These are phyloP conservation scores for Procambarus clarkii DNA, from an alignment of 1,140 invertebrate species.

Conservation along the genomic window DNA sequence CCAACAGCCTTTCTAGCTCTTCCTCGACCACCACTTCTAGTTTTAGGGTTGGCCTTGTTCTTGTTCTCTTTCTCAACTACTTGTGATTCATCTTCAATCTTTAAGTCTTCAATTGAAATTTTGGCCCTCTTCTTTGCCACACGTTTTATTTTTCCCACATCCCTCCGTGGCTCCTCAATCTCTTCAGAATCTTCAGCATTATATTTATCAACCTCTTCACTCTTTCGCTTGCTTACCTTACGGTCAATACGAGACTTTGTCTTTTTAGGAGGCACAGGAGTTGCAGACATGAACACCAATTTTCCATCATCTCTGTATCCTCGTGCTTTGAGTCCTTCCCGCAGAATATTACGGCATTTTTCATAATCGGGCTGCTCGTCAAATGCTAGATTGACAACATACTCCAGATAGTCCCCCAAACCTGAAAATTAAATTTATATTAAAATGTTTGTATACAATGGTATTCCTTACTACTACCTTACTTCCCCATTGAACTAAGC, in stretches of 20 bases:
- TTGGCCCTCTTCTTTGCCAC: slow-evolving; percentile 7
- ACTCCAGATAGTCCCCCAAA: slow-evolving; percentile 83
- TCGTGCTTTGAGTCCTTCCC: slow-evolving; percentile 78
- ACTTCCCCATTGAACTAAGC: too few species aligned
- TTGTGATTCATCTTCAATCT: slow-evolving; percentile 2
- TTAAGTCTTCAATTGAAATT: neutral
- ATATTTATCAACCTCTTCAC: slow-evolving; percentile 72
- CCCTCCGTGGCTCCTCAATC: slow-evolving; percentile 6
- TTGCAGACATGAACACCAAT: slow-evolving; percentile 73
- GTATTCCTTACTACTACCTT: too few species aligned
- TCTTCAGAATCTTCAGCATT: slow-evolving; percentile 68
- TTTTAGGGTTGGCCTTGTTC: slow-evolving; percentile 5
- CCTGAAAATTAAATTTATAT: slow-evolving; percentile 76
- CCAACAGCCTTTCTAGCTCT: slow-evolving; percentile 52
- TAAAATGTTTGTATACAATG: neutral
- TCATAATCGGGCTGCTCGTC: slow-evolving; percentile 86
- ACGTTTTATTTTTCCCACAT: slow-evolving; percentile 12
- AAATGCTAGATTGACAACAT: slow-evolving; percentile 83
- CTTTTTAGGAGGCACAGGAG: slow-evolving; percentile 63
- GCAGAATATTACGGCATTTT: slow-evolving; percentile 82
- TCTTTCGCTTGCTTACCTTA: slow-evolving; percentile 71
- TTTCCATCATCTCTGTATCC: slow-evolving; percentile 75
- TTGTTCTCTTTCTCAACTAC: slow-evolving; percentile 28
- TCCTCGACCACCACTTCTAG: neutral
- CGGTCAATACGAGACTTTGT: slow-evolving; percentile 64